Conservation (phyloP, 2,888 invertebrate genomes). For the Caenorhabditis auriculariae region DNA sequence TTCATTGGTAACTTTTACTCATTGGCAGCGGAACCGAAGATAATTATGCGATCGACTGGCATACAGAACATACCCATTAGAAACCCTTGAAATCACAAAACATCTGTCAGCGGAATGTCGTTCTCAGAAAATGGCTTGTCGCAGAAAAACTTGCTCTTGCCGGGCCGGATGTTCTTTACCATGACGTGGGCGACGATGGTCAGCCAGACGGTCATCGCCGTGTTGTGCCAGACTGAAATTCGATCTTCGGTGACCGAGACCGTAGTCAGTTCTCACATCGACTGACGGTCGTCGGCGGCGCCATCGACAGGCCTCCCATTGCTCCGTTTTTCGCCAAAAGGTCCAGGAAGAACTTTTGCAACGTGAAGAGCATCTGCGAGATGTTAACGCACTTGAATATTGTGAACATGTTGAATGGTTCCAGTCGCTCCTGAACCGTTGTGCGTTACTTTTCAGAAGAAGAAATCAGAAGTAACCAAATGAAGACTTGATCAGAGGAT, state of each 20-base stretch:
- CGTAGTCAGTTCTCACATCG: slow-evolving; percentile 11
- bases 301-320: slow-evolving; percentile 14
- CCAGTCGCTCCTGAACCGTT: slow-evolving; percentile 11
- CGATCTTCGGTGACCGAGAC: too few relatives aligned
- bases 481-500: not conserved
- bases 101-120: too few relatives aligned
- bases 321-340: slow-evolving; percentile 17
- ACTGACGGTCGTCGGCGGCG: slow-evolving; percentile 12
- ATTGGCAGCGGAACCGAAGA: too few relatives aligned
- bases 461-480: not conserved
- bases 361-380: slow-evolving; percentile 17
- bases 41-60: too few relatives aligned
- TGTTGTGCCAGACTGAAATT: slow-evolving; percentile 21
- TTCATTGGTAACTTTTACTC: too few relatives aligned
- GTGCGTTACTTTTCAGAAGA: not conserved
- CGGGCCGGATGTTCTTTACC: slow-evolving; percentile 9
- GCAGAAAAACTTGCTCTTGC: slow-evolving; percentile 12
- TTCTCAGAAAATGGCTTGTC: slow-evolving; percentile 3
- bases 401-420: slow-evolving; percentile 16
- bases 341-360: slow-evolving; percentile 21
- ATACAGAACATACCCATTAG: too few relatives aligned
- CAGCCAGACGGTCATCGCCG: slow-evolving; percentile 19
- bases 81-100: too few relatives aligned
- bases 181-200: slow-evolving; percentile 4
- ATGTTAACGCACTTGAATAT: slow-evolving; percentile 19